Conservation (phyloP, 2,888 invertebrate species). For the Aleiodes leptofemur region DNA sequence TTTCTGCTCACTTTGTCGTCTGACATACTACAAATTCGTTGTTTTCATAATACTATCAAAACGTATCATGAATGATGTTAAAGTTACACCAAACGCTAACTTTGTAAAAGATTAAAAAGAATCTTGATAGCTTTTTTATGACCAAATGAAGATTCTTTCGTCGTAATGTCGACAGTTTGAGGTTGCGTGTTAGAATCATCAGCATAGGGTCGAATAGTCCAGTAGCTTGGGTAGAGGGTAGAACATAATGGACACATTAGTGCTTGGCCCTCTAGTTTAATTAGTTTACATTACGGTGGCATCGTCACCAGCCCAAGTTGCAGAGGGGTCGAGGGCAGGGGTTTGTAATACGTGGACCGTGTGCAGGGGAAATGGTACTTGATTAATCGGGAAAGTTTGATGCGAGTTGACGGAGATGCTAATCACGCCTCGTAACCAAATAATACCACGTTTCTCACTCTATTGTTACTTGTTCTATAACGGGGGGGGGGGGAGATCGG, state of each 20-base stretch:
- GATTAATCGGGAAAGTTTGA: slow-evolving; percentile 75
- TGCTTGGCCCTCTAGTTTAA: slow-evolving; percentile 72
- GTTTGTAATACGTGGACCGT: slow-evolving; percentile 36
- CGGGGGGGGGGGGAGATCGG: slow-evolving; percentile 34
- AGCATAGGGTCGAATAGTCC: slow-evolving; percentile 37
- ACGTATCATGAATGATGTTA: too few species aligned
- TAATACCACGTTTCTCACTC: slow-evolving; percentile 58
- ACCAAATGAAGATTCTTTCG: slow-evolving; percentile 12
- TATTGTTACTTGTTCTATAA: slow-evolving; percentile 49
- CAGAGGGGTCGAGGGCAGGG: slow-evolving; percentile 49
- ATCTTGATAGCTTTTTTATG: slow-evolving; percentile 27
- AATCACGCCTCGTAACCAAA: slow-evolving; percentile 73
- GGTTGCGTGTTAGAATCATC: slow-evolving; percentile 51
- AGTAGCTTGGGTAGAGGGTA: slow-evolving; percentile 52
- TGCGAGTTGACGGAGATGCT: slow-evolving; percentile 72
- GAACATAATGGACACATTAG: slow-evolving; percentile 73
- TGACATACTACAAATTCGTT: too few species aligned
- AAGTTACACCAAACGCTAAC: too few species aligned
- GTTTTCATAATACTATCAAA: too few species aligned
- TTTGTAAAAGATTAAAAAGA: background rate
- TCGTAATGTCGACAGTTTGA: slow-evolving; percentile 50
- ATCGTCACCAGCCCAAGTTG: slow-evolving; percentile 44
- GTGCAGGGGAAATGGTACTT: slow-evolving; percentile 57
- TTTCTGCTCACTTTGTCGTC: too few species aligned
- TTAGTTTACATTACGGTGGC: slow-evolving; percentile 73